Evolutionary conservation across 2,113 vertebrate species (phyloP).

Genomic region (Indicator maculatus): DNA sequence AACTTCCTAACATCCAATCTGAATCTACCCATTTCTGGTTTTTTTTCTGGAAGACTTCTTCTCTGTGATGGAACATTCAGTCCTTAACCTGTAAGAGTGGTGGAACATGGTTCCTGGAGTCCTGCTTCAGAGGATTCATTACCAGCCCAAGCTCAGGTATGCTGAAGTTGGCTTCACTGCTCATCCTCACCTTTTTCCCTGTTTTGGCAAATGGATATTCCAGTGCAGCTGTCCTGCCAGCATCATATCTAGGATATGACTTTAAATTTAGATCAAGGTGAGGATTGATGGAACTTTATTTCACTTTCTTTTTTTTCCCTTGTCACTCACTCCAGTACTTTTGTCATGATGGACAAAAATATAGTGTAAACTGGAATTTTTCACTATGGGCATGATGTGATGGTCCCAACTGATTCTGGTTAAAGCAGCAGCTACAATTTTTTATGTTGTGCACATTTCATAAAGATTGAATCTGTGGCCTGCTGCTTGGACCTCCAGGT

Average conservation of each 20-base stretch:
- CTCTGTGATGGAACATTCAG: too few species aligned
- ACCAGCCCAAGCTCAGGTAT: not conserved
- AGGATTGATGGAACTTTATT: not conserved
- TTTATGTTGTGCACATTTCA: not conserved
- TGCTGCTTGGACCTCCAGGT: not conserved
- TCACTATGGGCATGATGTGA: not conserved
- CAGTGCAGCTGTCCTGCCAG: not conserved
- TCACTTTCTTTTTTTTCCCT: not conserved
- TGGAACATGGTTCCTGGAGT: not conserved
- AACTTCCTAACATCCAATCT: too few species aligned
- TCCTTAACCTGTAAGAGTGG: too few species aligned
- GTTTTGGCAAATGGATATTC: not conserved
- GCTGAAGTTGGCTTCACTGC: not conserved
- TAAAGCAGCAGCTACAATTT: not conserved
- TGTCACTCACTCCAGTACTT: not conserved
- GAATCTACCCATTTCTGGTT: too few species aligned
- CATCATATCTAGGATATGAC: not conserved
- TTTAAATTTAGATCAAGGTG: not conserved
- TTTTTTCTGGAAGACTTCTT: too few species aligned
- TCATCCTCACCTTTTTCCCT: not conserved
- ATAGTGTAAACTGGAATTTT: not conserved
- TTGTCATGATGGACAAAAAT: not conserved
- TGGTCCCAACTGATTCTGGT: rapidly evolving
- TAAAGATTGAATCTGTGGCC: not conserved
- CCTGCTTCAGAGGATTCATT: not conserved